Evolutionary conservation across 2,797 vertebrate species (phyloP), one percentile per base, ranked within the genome.

Genomic region (Dipus sagitta): DNA sequence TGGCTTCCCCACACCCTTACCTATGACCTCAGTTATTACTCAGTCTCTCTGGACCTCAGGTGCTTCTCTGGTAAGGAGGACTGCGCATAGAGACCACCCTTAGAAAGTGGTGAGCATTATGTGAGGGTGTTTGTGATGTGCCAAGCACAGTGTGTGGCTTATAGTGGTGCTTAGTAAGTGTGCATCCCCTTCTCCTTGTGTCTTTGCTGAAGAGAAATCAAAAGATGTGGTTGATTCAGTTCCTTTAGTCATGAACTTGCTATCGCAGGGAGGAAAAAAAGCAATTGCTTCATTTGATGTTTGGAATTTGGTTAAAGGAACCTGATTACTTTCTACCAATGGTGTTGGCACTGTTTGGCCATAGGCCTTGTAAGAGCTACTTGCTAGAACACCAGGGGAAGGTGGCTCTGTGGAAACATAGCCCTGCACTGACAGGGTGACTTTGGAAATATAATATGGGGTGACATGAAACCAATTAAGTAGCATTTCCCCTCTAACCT

Each of bases 291-390:
- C 54, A 60, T 86, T n/a, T 64, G 75, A 94, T 90, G 67, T 72
- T 80, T 94, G 88, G 92, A 78, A 94, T 94, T 62, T 30, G 13
- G 64, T 93, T 85, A 65, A 79, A 65, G 77, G 82, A 80, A 94
- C 47, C 72, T 64, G 26, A 70, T 82, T 87, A 20, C 92, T 81
- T 77, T 90, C 62, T 42, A 76, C 23, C 38, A 24, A 80, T 38
- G 79, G 30, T 70, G 26, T 34, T 85, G 90, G 81, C 67, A 20
- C 1, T 3, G 32, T 32, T 72, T 38, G 0, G 21, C 58, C 26
- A n/a, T 3, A 23, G 58, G 47, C 26, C 76, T 82, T 28, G 30
- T 92, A 62, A 62, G 70, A 93, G 67, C 38, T 32, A 28, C 72
- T 94, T 86, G 79, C 47, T 78, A 17, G 83, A 38, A 30, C 30